Evolutionary conservation across 2,797 vertebrate species (phyloP), one percentile per base, ranked within the genome.

Genomic region (Labeo calbasu): DNA sequence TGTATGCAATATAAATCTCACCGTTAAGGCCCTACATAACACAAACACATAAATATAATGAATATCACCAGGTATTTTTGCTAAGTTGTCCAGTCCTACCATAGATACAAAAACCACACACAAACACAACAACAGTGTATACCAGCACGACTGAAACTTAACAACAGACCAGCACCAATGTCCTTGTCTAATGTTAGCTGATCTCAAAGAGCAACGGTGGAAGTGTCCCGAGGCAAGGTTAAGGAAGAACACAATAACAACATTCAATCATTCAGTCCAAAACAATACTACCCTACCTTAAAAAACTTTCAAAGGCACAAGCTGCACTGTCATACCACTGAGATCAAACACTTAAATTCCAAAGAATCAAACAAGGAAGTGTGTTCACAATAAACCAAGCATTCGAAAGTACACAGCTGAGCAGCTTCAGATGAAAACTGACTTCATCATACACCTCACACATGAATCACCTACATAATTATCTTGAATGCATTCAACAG

Each of bases 311-410:
- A 83, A 53, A 83, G 5, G 61, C 50, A 14, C 50, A 68, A 83
- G 48, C n/a, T 83, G 63, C 17, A 57, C 51, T 28, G 63, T 61
- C 73, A 83, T 73, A 50, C 15, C 51, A 25, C 23, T n/a, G 10
- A 43, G 59, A 83, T 83, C 81, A 66, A 76, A 83, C 57, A 25
- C 77, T 66, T n/a, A 15, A 11, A 72, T 63, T 61, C 80, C 75
- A 61, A 2, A 63, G n/a, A 77, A 76, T 76, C 32, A 76, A 36
- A 57, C 15, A 0, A 36, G 78, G 78, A 79, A 48, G 51, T 71
- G 14, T 55, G 2, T 71, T 71, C 46, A 46, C 43, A 68, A 66
- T 46, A 48, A 59, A 77, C 19, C 53, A 59, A 61, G 36, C 63
- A n/a, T 68, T 83, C 51, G 36, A 69, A 68, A 48, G 40, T 1